Evolutionary conservation across 1,140 invertebrate genomes (phyloP).

Genomic region (Sitobion miscanthi): DNA sequence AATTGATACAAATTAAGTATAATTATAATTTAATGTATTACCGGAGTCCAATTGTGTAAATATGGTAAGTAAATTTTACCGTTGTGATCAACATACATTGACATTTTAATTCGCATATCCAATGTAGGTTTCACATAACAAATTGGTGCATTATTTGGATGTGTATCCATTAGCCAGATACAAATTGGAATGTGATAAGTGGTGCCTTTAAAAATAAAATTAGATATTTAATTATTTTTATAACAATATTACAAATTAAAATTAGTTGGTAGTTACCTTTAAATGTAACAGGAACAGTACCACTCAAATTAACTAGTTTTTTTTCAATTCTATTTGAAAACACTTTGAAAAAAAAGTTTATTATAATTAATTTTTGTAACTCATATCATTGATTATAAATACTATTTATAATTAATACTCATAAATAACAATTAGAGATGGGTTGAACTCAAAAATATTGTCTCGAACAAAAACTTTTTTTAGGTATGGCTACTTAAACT

Average conservation of each 20-base stretch:
- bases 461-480: too few relatives aligned
- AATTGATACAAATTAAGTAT: conserved; percentile 18
- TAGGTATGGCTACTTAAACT: too few relatives aligned
- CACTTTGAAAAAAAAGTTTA: conserved; percentile 67
- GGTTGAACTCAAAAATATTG: too few relatives aligned
- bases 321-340: conserved; percentile 88
- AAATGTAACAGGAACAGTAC: conserved; percentile 91
- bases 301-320: conserved; percentile 83
- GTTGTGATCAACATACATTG: conserved; percentile 91
- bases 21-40: conserved; percentile 64
- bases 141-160: conserved; percentile 96
- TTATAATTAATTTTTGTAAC: not conserved
- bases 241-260: conserved; percentile 38
- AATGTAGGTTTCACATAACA: conserved; percentile 95
- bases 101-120: conserved; percentile 95
- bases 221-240: conserved; percentile 14
- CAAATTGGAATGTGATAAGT: conserved; percentile 96
- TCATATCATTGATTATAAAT: too few relatives aligned
- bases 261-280: conserved; percentile 71
- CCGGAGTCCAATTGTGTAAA: conserved; percentile 92
- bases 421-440: too few relatives aligned
- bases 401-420: too few relatives aligned
- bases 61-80: conserved; percentile 97
- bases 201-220: conserved; percentile 67
- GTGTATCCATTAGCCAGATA: conserved; percentile 95